Base-by-base conservation (phyloP, 2,113 vertebrate genomes). In the Corythaixoides concolor region DNA sequence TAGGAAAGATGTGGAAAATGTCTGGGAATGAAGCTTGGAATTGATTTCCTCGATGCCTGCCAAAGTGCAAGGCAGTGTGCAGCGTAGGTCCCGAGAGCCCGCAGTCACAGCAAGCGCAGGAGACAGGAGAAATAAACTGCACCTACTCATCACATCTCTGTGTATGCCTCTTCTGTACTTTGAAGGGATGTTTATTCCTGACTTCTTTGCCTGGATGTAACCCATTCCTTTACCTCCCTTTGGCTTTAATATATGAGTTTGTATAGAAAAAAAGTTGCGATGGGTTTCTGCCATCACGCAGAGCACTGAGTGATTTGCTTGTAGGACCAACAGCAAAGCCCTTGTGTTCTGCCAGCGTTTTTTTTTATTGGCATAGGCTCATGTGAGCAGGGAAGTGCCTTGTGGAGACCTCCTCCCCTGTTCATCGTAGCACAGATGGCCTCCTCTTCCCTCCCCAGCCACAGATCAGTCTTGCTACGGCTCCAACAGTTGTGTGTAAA, bases 61-160 rank as follows among this genome's bases (percentile, higher is more conserved):
- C 50, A 32, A 79, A 67, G 33, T 20, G 47, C n/a, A 73, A 73
- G 37, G 52, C 5, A 5, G 41, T 0, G 0, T 37, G 49, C 32
- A 83, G 37, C 2, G 28, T 30, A 37, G 45, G 33, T 70, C 22
- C 37, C 0, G 3, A 69, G 77, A 75, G 68, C 16, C 27, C 16
- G 12, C 24, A 45, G 47, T 32, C 83, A 66, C 59, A 53, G 35
- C 47, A 50, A 80, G 79, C 4, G 1, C 24, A 26, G 87, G 37
- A 50, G 58, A 75, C 33, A 50, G 53, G 70, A 85, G 72, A 78
- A 80, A 64, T 56, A 81, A 67, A 35, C 24, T 62, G 68, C 32
- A 69, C 9, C 28, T 84, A 72, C 50, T 78, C 32, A 58, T 33
- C 63, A 58, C 32, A 41, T 59, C 20, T 74, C 68, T 58, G 27